These are phyloP conservation scores for Diarsia dahlii DNA, from an alignment of 2,888 invertebrate genomes.

Conservation along the genomic window DNA sequence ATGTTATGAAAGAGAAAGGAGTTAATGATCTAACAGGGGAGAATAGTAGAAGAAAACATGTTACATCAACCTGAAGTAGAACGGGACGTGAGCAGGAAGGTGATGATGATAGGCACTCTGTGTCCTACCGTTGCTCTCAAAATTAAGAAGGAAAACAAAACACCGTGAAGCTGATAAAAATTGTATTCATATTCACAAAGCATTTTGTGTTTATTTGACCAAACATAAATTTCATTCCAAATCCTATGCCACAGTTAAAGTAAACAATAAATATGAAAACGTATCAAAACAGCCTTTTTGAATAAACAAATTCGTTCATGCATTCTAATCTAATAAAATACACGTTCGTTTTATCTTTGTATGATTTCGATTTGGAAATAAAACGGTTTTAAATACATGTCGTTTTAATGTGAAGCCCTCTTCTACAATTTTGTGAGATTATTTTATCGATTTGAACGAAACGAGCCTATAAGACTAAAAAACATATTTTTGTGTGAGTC, in stretches of 20 bases:
- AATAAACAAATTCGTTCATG: constrained; percentile 11
- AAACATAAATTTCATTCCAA: not conserved
- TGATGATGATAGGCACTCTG: not conserved
- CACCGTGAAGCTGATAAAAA: not conserved
- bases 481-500: not conserved
- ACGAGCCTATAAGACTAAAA: not conserved
- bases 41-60: not conserved
- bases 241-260: not conserved
- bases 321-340: constrained; percentile 1
- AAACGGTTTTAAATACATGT: not conserved
- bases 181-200: not conserved
- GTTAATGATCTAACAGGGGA: not conserved
- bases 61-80: too few relatives aligned
- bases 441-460: not conserved
- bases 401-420: not conserved
- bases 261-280: constrained; percentile 17
- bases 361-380: constrained; percentile 26
- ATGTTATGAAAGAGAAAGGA: not conserved
- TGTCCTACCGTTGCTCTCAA: not conserved
- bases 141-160: not conserved
- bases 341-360: constrained; percentile 2
- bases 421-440: not conserved
- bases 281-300: not conserved
- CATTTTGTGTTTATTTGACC: not conserved
- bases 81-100: fast-evolving